Percentiles rank a stretch among this genome's conserved stretches.
These are phyloP conservation scores for Clostera curtula DNA, from an alignment of 2,888 invertebrate species.

Conservation along the genomic window DNA sequence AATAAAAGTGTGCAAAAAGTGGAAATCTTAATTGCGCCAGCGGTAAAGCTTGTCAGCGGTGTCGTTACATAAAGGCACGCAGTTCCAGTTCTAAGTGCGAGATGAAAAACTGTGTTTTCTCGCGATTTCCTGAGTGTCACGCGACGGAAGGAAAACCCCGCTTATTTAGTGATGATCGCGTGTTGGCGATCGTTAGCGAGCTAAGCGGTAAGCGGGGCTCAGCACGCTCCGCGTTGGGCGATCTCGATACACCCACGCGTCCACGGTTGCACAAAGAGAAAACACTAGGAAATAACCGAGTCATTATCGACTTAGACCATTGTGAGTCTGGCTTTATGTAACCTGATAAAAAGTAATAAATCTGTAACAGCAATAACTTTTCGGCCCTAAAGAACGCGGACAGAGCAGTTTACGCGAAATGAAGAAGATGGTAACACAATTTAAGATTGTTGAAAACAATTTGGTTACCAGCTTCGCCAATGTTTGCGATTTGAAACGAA, in stretches of 20 bases:
- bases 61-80: constrained; percentile 65
- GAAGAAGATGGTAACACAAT: constrained; percentile 51
- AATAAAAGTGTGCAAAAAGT: constrained; percentile 72
- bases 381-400: constrained; percentile 46
- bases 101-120: constrained; percentile 69
- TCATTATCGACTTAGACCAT: constrained; percentile 53
- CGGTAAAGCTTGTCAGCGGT: constrained; percentile 55
- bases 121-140: constrained; percentile 61
- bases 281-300: constrained; percentile 40
- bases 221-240: constrained; percentile 18
- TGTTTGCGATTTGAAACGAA: constrained; percentile 66
- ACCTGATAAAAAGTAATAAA: constrained; percentile 60
- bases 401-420: constrained; percentile 41
- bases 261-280: constrained; percentile 30
- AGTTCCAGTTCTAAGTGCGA: constrained; percentile 60
- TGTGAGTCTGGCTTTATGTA: constrained; percentile 49
- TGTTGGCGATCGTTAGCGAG: constrained; percentile 56
- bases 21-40: constrained; percentile 69
- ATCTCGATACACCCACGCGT: constrained; percentile 29
- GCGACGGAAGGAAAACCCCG: constrained; percentile 69
- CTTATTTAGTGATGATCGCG: constrained; percentile 59
- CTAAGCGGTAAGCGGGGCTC: constrained; percentile 5
- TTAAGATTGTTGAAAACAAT: constrained; percentile 71
- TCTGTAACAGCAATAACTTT: constrained; percentile 57
- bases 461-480: constrained; percentile 67